Conservation (phyloP, 1,140 invertebrate species). For the Tetramorium parvispinum region DNA sequence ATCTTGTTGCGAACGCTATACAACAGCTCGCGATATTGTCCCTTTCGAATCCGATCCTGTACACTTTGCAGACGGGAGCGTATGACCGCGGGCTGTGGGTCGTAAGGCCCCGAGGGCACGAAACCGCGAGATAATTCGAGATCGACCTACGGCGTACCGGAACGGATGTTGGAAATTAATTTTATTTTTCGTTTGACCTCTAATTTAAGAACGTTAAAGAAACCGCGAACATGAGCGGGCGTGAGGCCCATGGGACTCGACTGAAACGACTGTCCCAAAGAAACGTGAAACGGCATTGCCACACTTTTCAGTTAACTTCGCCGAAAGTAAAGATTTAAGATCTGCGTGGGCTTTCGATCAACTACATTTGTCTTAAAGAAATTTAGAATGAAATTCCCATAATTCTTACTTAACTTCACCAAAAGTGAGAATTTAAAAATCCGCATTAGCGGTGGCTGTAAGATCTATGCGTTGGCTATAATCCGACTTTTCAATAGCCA, state of each 20-base stretch:
- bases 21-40: not conserved
- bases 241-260: too few relatives aligned
- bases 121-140: slow-evolving; percentile 72
- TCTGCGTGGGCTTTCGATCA: not conserved
- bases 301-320: not conserved
- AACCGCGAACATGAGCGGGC: not conserved
- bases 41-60: slow-evolving; percentile 39
- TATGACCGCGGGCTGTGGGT: slow-evolving; percentile 80
- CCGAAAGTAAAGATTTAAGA: slow-evolving; percentile 24
- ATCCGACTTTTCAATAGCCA: not conserved
- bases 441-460: too few relatives aligned
- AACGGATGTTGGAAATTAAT: slow-evolving; percentile 31
- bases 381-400: too few relatives aligned
- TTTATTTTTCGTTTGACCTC: slow-evolving; percentile 18
- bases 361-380: not conserved
- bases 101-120: slow-evolving; percentile 74
- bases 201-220: slow-evolving; percentile 11
- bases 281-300: not conserved
- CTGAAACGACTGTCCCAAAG: not conserved
- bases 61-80: slow-evolving; percentile 5
- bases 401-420: too few relatives aligned
- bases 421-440: too few relatives aligned
- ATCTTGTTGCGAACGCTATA: not conserved
- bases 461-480: not conserved
- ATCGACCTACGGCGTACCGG: slow-evolving; percentile 46